These are phyloP conservation scores for Aphelenchoides fujianensis DNA, from an alignment of 1,140 invertebrate genomes.

Conservation along the genomic window DNA sequence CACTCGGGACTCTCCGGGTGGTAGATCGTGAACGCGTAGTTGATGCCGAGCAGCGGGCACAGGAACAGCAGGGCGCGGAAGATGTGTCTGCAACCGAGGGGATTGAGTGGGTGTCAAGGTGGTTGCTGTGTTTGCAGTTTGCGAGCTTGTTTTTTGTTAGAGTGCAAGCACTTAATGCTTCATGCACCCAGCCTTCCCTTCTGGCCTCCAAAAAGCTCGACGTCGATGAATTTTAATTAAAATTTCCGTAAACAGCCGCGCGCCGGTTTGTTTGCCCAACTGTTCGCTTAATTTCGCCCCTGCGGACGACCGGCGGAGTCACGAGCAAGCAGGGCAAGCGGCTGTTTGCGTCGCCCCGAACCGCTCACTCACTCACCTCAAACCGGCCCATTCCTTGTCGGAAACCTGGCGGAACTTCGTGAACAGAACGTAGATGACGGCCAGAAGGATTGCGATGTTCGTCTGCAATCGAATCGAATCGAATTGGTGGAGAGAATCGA, in stretches of 20 bases:
- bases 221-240: conserved; percentile 1
- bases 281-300: background rate
- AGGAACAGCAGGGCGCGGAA: conserved; percentile 15
- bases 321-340: no score
- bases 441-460: conserved; percentile 6
- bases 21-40: conserved; percentile 17
- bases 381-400: conserved; percentile 9
- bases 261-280: conserved; percentile 1
- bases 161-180: background rate
- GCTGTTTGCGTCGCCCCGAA: no score
- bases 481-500: background rate
- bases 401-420: background rate
- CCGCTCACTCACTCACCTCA: conserved; percentile 4
- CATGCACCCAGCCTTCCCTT: no score
- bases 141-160: background rate
- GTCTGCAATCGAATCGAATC: background rate
- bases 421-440: conserved; percentile 19
- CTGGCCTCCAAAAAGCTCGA: background rate
- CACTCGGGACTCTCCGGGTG: conserved; percentile 11
- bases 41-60: conserved; percentile 20
- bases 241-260: no score
- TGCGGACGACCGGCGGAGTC: background rate
- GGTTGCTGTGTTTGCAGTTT: background rate
- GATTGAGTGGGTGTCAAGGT: no score
- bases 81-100: conserved; percentile 10